Evolutionary conservation across 2,113 vertebrate species (phyloP), one percentile per base, ranked within the genome.

Genomic region (Sporophila hypoxantha): DNA sequence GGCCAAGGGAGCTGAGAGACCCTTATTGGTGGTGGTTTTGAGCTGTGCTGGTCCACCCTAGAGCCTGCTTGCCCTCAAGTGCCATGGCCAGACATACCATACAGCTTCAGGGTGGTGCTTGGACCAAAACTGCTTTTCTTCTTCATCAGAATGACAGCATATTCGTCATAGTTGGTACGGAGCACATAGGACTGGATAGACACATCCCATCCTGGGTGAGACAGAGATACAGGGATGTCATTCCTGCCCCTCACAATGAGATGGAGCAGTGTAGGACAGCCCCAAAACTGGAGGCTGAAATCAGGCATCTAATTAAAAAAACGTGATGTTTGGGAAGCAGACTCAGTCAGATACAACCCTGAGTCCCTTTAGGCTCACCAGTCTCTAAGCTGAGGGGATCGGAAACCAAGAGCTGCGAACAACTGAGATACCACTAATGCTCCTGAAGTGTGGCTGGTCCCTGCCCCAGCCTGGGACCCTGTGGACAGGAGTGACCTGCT

Each of bases 101-200:
- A 99, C 46, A 99, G 98, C 85, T 98, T 98, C 47, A 98, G 61
- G 0, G 97, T 97, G 11, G 93, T 95, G 70, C 77, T 96, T 49
- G 70, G 81, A 15, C 96, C 97, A 8, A 85, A 81, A 23, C 34
- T 75, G 47, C 96, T 98, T 68, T 94, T 59, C 70, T 97, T 98
- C 86, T 93, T 96, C 96, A 96, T 96, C 46, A 98, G 93, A 36
- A 98, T 37, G 26, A 99, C 97, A 19, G 98, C 98, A 0, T 98
- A 99, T 88, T 99, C 98, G 0, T 98, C 90, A 6, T 99, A 99
- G 96, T 99, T 98, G 32, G 98, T 98, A 91, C 96, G 98, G 55
- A 98, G 97, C 77, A 99, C 98, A 0, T 98, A 99, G 68, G 96
- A 93, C 12, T 95, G 96, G 66, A 98, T 93, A 27, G 97, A 97